phyloP scores from a whole-genome alignment of 2,113 vertebrate species.

The Ammodramus savannarum region DNA sequence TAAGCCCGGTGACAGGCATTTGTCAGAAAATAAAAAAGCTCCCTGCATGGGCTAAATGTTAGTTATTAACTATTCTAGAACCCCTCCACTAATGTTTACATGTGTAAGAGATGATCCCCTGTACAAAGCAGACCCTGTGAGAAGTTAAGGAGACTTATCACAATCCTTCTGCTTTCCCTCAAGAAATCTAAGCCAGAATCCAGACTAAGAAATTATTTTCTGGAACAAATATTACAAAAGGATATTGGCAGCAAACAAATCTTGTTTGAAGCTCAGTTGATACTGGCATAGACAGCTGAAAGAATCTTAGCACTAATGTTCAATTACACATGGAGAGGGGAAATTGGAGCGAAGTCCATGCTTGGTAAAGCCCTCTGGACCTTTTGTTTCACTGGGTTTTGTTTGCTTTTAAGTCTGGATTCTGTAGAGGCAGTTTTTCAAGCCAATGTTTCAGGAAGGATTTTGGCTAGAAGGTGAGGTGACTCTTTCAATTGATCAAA shows the following conservation, averaged over 20 bases:
- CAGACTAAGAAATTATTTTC: background rate
- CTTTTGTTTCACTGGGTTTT: background rate
- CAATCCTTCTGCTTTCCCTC: background rate
- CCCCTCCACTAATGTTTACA: background rate
- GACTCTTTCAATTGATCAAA: background rate
- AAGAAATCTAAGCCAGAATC: background rate
- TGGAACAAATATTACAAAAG: background rate
- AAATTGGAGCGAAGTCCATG: background rate
- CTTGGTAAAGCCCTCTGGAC: background rate
- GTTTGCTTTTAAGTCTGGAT: background rate
- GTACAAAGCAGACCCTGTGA: background rate
- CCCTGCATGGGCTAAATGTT: background rate
- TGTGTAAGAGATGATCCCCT: rapidly evolving
- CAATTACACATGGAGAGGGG: background rate
- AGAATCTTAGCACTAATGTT: background rate
- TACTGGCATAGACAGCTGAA: background rate
- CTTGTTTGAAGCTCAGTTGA: background rate
- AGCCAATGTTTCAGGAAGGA: background rate
- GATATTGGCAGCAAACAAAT: background rate
- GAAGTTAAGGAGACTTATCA: background rate
- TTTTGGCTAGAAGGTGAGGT: background rate
- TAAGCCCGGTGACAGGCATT: background rate
- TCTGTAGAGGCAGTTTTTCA: background rate
- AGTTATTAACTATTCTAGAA: background rate
- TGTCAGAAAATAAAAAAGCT: background rate